Evolutionary conservation across 2,113 vertebrate species (phyloP), one percentile per base, ranked within the genome.

Genomic region (Scomber colias): DNA sequence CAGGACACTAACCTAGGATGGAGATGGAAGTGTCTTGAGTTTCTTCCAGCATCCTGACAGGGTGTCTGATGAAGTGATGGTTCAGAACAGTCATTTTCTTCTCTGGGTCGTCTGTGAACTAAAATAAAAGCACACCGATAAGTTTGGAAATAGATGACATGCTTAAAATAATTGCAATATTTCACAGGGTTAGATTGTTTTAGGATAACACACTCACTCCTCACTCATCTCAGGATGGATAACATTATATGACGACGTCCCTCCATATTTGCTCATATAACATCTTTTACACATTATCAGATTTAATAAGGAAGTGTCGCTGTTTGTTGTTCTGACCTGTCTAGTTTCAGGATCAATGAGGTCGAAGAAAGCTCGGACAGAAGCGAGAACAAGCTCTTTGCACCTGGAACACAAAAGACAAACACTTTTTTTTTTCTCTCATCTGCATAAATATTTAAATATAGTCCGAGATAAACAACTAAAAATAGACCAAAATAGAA

Each of bases 361-460:
- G 89, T 99, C 97, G 62, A 99, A 98, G 80, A 99, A 96, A 0
- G 97, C 95, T 86, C 98, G 94, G 56, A 99, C 75, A 1, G 96
- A 99, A 50, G 97, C 96, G 56, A 99, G 93, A 49, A 99, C 96
- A 48, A 99, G 94, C 82, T 99, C 97, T 90, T 98, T 99, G 92
- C 97, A 99, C 98, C 98, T 99, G 81, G 0, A 86, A 65, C 31
- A 78, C 56, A 83, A 75, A 64, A 64, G 4, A 69, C 15, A 17
- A 15, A 65, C 0, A 51, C 11, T 15, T 5, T 6, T 7, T 27
- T 27, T 27, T 27, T 21, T 21, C 21, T 3, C 8, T 60, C 48
- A 6, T 19, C 3, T 46, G 10, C 19, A 2, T 27, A 27, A 27
- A 11, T 14, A 21, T 31, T 16, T 21, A 6, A 60, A 79, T 24